These are phyloP conservation scores for Notocelia uddmanniana DNA, from an alignment of 2,888 invertebrate species.

Conservation along the genomic window DNA sequence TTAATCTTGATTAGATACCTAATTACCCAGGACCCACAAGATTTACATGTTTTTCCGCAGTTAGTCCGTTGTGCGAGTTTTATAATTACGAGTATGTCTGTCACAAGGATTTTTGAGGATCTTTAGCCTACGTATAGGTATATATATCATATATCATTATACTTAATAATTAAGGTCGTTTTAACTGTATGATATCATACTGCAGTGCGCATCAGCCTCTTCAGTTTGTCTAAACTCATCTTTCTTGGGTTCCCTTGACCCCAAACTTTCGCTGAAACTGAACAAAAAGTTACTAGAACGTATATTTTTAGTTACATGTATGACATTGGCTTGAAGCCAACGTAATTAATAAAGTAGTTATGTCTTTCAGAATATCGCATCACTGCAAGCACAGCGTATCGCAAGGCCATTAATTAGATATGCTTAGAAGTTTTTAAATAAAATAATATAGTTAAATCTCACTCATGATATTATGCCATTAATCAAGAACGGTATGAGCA, in stretches of 20 bases:
- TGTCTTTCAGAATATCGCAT: constrained; percentile 70
- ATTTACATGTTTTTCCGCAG: too few species aligned
- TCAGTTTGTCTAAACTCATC: not conserved
- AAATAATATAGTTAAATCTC: constrained; percentile 49
- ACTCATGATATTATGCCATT: constrained; percentile 45
- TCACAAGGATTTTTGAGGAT: too few species aligned
- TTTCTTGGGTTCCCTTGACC: constrained; percentile 36
- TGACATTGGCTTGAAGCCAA: constrained; percentile 70
- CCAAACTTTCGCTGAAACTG: constrained; percentile 42
- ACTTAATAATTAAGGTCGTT: too few species aligned
- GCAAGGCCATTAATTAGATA: constrained; percentile 63
- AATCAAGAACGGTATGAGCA: constrained; percentile 31
- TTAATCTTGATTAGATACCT: too few species aligned
- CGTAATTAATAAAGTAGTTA: constrained; percentile 74
- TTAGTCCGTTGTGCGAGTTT: too few species aligned
- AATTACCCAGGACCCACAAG: too few species aligned
- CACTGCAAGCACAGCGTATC: constrained; percentile 63
- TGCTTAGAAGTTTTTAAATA: constrained; percentile 55
- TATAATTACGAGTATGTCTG: too few species aligned
- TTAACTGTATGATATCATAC: too few species aligned
- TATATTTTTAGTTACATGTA: constrained; percentile 50
- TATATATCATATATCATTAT: too few species aligned
- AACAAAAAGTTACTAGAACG: constrained; percentile 38
- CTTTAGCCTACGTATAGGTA: too few species aligned
- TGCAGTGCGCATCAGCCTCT: not conserved